Evolutionary conservation across 2,797 vertebrate genomes (phyloP).

Genomic region (Urocyon cinereoargenteus): DNA sequence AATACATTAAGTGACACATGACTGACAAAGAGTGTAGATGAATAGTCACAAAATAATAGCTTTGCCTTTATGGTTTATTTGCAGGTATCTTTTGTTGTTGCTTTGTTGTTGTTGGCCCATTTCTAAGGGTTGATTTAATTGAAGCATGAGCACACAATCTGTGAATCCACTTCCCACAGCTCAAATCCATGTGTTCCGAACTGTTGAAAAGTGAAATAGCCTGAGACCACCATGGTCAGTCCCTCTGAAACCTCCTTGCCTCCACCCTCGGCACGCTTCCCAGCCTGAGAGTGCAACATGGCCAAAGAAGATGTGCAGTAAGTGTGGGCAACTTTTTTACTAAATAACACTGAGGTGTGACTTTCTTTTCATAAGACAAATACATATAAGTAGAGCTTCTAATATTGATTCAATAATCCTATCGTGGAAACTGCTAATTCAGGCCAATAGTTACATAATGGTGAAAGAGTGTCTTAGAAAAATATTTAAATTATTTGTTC

Average conservation of each 20-base stretch:
- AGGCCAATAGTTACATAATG: neutral
- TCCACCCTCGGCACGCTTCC: too few relatives aligned
- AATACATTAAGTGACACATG: neutral
- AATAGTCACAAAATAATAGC: neutral
- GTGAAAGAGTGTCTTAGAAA: neutral
- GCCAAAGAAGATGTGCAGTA: neutral
- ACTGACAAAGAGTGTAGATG: neutral
- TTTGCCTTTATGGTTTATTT: neutral
- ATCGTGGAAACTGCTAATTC: neutral
- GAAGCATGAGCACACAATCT: neutral
- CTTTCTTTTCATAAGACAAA: constrained; percentile 34
- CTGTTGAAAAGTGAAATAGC: neutral
- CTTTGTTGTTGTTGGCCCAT: neutral
- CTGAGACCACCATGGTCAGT: neutral
- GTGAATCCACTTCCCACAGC: neutral
- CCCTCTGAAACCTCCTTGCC: neutral
- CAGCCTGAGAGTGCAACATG: neutral
- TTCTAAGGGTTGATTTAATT: neutral
- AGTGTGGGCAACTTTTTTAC: neutral
- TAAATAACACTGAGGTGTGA: neutral
- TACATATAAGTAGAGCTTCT: neutral
- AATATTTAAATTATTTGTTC: neutral
- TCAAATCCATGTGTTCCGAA: neutral
- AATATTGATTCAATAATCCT: neutral
- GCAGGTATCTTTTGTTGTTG: neutral